Evolutionary conservation across 2,888 invertebrate genomes (phyloP), one percentile per base, ranked within the genome.

Genomic region (Capitulum mitella): DNA sequence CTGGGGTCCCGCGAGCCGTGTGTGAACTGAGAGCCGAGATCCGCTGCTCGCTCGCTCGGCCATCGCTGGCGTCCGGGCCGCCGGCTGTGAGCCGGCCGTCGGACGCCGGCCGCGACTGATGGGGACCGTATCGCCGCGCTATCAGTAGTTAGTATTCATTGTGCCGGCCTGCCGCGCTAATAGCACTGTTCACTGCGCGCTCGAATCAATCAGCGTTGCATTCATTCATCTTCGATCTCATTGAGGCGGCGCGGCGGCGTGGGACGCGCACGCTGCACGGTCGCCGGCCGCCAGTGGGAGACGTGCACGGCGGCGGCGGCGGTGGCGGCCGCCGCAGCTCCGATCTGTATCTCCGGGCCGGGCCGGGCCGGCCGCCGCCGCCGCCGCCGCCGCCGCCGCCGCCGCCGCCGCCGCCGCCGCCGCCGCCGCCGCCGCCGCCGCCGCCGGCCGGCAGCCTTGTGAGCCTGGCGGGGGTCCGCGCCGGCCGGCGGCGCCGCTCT

Each of bases 141-240:
- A 70, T 70, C 70, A 22, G 37, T 70, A 70, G 70, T 70, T 70
- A 70, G 70, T 40, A 70, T 70, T 70, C 70, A 70, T 70, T 70
- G 70, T 70, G 70, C 10, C 70, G 37, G 10, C 10, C 37, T 34
- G 70, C 26, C 70, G 70, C 22, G 37, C 70, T 40, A 70, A 70
- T 70, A 70, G n/a, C 22, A 22, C n/a, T 22, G 22, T 19, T 1
- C 40, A 19, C 19, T 5, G 22, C 37, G 37, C 70, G 70, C 70
- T 19, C 26, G 8, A 37, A 70, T 70, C 70, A 37, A 70, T 70
- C 70, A 70, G 70, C 70, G 40, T 37, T 40, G 70, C 70, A 37
- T 37, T 26, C 70, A 40, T 70, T 70, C 70, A 70, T 58, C 58
- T 58, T 58, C n/a, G 5, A 29, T 29, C 43, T 22, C 51, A 51